Evolutionary conservation across 2,888 invertebrate genomes (phyloP), one percentile per base, ranked within the genome.

Genomic region (Amaurobius ferox): DNA sequence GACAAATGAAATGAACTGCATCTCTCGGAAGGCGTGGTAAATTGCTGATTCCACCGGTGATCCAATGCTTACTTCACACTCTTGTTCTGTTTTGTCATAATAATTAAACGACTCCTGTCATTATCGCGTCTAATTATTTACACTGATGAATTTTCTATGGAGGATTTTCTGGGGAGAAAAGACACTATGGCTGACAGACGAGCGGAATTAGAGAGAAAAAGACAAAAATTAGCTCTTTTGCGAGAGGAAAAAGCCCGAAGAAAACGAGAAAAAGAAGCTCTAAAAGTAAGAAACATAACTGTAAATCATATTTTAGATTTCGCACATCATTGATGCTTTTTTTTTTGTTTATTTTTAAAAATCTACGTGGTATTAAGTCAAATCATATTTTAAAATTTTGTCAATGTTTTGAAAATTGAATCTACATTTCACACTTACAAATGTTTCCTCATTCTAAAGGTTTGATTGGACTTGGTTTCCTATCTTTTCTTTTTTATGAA

Each of bases 141-240:
- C 11, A 23, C 55, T 55, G 2, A 55, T 40, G 70, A 30, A 30
- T 62, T 28, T 39, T 29, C 23, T 66, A 83, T 83, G 83, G 83
- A 83, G 40, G 77, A 83, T 44, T 77, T 71, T 64, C 40, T 77
- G 66, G 77, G 30, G 35, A 79, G 83, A 83, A 86, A 83, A 23
- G 83, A 83, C 72, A 55, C 61, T 16, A 96, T 96, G 96, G 94
- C 95, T 73, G 97, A 97, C 92, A 94, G 97, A 88, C 96, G 96
- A 92, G 96, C 96, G 13, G 97, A 97, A 92, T 92, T 97, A 90
- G 97, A 97, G 92, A 94, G 96, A 87, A 97, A 97, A 92, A 96
- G 97, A 91, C 96, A 96, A 29, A 97, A 96, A 92, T 94, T 97
- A 89, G 96, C 96, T 91, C 96, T 96, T 29, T 93, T 97, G 79